Percentiles rank a stretch among this genome's conserved stretches.
These are phyloP conservation scores for Synergus itoensis DNA, from an alignment of 2,888 invertebrate species.

Conservation along the genomic window DNA sequence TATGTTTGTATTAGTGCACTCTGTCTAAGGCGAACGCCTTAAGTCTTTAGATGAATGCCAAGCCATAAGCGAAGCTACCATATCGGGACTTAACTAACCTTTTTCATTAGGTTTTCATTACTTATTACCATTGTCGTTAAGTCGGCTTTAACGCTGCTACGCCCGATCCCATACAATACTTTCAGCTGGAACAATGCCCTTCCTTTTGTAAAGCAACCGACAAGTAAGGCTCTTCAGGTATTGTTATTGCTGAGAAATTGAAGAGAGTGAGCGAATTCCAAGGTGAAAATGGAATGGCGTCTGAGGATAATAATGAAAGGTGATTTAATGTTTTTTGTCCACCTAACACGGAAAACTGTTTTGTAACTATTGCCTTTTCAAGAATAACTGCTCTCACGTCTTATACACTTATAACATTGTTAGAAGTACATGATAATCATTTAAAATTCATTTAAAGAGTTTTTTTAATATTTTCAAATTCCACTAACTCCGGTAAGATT, in stretches of 20 bases:
- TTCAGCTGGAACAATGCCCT: slow-evolving; percentile 47
- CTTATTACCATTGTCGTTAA: slow-evolving; percentile 49
- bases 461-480: no score
- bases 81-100: slow-evolving; percentile 48
- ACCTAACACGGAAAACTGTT: slow-evolving; percentile 17
- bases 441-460: no score
- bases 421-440: no score
- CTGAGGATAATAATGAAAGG: slow-evolving; percentile 18
- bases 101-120: slow-evolving; percentile 56
- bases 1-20: neutral
- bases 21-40: slow-evolving; percentile 40
- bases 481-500: no score
- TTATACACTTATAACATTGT: neutral
- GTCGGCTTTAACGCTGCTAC: slow-evolving; percentile 8
- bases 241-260: slow-evolving; percentile 38
- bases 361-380: slow-evolving; percentile 17
- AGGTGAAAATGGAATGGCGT: slow-evolving; percentile 30
- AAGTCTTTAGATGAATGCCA: neutral
- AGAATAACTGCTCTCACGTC: slow-evolving; percentile 5
- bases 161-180: slow-evolving; percentile 45
- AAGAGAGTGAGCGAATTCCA: slow-evolving; percentile 30
- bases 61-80: slow-evolving; percentile 38
- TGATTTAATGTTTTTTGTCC: slow-evolving; percentile 35
- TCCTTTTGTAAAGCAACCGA: slow-evolving; percentile 4
- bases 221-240: neutral